Evolutionary conservation across 2,888 invertebrate genomes (phyloP).

Genomic region (Eristalis arbustorum): DNA sequence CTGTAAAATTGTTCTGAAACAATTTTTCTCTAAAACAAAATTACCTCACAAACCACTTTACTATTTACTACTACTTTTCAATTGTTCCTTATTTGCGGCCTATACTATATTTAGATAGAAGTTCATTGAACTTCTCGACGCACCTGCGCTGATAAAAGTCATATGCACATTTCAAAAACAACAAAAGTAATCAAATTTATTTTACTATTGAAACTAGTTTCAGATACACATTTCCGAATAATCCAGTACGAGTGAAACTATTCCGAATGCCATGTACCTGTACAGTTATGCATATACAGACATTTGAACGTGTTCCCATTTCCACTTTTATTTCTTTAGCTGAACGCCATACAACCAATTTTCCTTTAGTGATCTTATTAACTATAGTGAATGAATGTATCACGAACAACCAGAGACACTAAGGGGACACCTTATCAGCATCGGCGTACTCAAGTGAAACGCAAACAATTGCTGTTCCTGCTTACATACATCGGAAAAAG

Average conservation of each 20-base stretch:
- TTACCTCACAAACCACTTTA: too few relatives aligned
- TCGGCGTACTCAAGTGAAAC: slow-evolving; percentile 6
- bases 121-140: too few relatives aligned
- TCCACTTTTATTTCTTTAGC: neutral
- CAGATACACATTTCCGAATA: neutral
- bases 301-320: neutral
- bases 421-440: slow-evolving; percentile 10
- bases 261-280: neutral
- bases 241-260: neutral
- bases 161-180: neutral
- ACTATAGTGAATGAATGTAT: slow-evolving; percentile 26
- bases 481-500: neutral
- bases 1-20: too few relatives aligned
- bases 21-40: too few relatives aligned
- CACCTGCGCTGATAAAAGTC: neutral
- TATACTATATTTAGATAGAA: too few relatives aligned
- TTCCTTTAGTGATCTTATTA: slow-evolving; percentile 19
- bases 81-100: too few relatives aligned
- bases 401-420: neutral
- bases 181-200: neutral
- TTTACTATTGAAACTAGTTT: neutral
- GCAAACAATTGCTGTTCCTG: slow-evolving; percentile 3
- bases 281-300: too few relatives aligned
- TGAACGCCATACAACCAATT: neutral
- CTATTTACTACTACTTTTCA: too few relatives aligned